Evolutionary conservation across 2,113 vertebrate genomes (phyloP), one percentile per base, ranked within the genome.

Genomic region (Sebastes schlegelii): DNA sequence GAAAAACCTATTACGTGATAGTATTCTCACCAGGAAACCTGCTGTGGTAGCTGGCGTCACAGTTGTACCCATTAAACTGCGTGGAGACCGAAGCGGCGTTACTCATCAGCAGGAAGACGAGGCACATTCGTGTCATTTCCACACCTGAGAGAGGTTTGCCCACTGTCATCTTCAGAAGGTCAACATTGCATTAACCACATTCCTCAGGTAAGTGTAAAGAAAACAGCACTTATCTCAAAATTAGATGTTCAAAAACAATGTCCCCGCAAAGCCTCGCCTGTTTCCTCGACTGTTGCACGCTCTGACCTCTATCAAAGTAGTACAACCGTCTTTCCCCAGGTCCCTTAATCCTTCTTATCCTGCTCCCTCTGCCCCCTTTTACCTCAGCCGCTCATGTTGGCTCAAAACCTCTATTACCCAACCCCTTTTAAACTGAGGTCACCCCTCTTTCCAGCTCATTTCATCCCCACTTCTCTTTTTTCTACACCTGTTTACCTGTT

Each of bases 11-110:
- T 26, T 49, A 48, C 14, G 14, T 65, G 42, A 16, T 8, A 17
- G 19, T 62, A 2, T 72, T 64, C 97, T 98, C 96, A 99, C 98
- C 97, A 92, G 98, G 98, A 94, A 98, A 99, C 91, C 98, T 97
- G 94, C 98, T 99, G 94, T 99, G 98, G 86, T 96, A 95, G 93
- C 91, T 97, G 87, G 97, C 95, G 84, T 99, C 98, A 92, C 98
- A 99, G 92, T 99, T 99, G 94, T 98, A 99, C 87, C 98, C 96
- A 83, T 98, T 99, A 93, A 99, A 99, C 92, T 99, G 98, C 80
- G 97, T 89, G 76, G 95, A 94, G 82, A 96, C 96, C 1, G 94
- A 94, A 73, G 95, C 85, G 57, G 95, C 91, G 91, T 94, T 95
- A 90, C 93, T 91, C 76, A 91, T 95, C 94, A 99, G 93, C 89